Evolutionary conservation across 2,888 invertebrate genomes (phyloP).

Genomic region (Arge pagana): DNA sequence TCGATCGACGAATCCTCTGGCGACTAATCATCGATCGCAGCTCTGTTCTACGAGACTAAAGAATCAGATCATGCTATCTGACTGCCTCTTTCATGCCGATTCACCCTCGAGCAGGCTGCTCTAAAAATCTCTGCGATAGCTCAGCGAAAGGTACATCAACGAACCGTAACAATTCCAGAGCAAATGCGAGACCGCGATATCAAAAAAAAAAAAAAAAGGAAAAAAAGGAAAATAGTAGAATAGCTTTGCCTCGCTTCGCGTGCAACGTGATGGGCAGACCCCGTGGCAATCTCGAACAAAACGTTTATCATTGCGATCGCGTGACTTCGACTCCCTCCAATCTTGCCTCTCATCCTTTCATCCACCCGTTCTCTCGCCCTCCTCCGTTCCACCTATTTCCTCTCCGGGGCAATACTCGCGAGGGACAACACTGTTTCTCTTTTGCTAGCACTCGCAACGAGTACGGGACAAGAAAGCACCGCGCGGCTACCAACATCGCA

Average conservation of each 20-base stretch:
- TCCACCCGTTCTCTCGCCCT: conserved; percentile 18
- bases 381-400: conserved; percentile 22
- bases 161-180: neutral
- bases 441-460: no score
- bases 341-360: conserved; percentile 16
- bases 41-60: neutral
- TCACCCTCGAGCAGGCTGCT: no score
- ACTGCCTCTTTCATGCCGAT: no score
- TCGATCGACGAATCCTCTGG: no score
- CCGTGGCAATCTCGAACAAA: conserved; percentile 22
- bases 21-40: neutral
- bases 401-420: conserved; percentile 18
- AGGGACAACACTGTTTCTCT: conserved; percentile 13
- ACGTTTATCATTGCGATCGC: conserved; percentile 24
- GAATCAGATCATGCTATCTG: neutral
- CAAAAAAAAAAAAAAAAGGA: neutral
- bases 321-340: conserved; percentile 18
- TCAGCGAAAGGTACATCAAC: conserved; percentile 2
- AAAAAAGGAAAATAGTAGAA: conserved; percentile 9
- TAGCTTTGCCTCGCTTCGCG: conserved; percentile 12
- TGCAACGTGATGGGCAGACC: conserved; percentile 17
- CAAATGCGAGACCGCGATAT: conserved; percentile 6
- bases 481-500: no score
- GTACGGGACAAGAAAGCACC: no score
- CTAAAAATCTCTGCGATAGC: neutral